These are phyloP conservation scores for Drosophila niveifrons DNA, from an alignment of 2,888 invertebrate species.

Conservation along the genomic window DNA sequence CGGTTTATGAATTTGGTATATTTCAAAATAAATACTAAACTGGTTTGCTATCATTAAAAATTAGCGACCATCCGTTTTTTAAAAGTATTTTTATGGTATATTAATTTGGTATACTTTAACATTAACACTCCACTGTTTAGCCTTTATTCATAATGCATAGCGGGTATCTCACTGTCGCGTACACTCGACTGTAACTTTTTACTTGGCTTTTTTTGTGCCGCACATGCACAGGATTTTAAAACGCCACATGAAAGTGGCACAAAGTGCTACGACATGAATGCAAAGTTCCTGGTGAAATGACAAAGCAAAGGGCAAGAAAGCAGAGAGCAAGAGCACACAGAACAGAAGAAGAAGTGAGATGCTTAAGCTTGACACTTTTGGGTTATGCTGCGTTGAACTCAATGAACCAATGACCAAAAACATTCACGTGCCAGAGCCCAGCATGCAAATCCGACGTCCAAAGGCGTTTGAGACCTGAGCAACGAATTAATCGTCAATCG, in stretches of 20 bases:
- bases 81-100: no score
- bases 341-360: slow-evolving; percentile 42
- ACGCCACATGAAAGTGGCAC: slow-evolving; percentile 68
- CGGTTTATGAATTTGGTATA: no score
- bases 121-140: no score
- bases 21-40: no score
- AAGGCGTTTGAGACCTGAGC: slow-evolving; percentile 63
- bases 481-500: slow-evolving; percentile 75
- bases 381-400: slow-evolving; percentile 73
- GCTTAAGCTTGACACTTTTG: slow-evolving; percentile 75
- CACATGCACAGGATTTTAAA: slow-evolving; percentile 76
- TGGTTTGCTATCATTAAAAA: no score
- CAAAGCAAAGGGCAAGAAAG: slow-evolving; percentile 64
- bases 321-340: neutral
- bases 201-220: slow-evolving; percentile 31
- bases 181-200: no score
- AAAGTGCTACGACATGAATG: slow-evolving; percentile 71
- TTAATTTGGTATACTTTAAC: no score
- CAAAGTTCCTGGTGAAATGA: slow-evolving; percentile 63
- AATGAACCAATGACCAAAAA: slow-evolving; percentile 64
- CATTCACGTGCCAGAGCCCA: slow-evolving; percentile 43
- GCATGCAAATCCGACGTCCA: slow-evolving; percentile 63
- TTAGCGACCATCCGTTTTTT: no score
- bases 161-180: no score
- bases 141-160: no score